Percentiles rank a stretch among this genome's conserved stretches.
These are phyloP conservation scores for Neoascia interrupta DNA, from an alignment of 2,888 invertebrate species.

Conservation along the genomic window DNA sequence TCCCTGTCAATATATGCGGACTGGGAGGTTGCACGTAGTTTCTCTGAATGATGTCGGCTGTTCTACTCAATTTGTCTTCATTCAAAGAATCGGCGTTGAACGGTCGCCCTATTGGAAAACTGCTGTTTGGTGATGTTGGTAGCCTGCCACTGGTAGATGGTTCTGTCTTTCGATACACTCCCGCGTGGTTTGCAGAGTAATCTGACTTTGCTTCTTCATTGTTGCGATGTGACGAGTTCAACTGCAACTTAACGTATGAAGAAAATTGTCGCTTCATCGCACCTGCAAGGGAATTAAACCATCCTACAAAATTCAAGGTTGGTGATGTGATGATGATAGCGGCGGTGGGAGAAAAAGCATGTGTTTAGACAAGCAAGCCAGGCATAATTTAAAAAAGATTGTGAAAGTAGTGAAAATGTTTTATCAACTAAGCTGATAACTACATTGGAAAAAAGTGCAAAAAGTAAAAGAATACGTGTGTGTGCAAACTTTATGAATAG, in stretches of 20 bases:
- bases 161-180: conserved; percentile 22
- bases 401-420: no score
- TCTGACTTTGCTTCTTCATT: conserved; percentile 32
- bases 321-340: conserved; percentile 45
- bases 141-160: conserved; percentile 12
- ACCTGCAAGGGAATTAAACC: conserved; percentile 86
- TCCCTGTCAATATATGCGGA: conserved; percentile 75
- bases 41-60: conserved; percentile 14
- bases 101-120: conserved; percentile 28
- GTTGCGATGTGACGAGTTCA: conserved; percentile 76
- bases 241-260: conserved; percentile 90
- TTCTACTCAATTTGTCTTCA: conserved; percentile 22
- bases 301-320: conserved; percentile 78
- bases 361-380: conserved; percentile 30
- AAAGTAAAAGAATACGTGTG: no score
- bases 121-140: conserved; percentile 27
- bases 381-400: no score
- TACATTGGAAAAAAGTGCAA: no score
- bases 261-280: conserved; percentile 89
- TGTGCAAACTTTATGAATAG: no score
- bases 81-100: conserved; percentile 3
- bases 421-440: no score
- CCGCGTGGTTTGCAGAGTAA: conserved; percentile 8
- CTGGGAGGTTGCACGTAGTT: conserved; percentile 70
- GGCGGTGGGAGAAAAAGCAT: conserved; percentile 47